Conservation (phyloP, 2,888 invertebrate genomes). For the Cerceris rybyensis region DNA sequence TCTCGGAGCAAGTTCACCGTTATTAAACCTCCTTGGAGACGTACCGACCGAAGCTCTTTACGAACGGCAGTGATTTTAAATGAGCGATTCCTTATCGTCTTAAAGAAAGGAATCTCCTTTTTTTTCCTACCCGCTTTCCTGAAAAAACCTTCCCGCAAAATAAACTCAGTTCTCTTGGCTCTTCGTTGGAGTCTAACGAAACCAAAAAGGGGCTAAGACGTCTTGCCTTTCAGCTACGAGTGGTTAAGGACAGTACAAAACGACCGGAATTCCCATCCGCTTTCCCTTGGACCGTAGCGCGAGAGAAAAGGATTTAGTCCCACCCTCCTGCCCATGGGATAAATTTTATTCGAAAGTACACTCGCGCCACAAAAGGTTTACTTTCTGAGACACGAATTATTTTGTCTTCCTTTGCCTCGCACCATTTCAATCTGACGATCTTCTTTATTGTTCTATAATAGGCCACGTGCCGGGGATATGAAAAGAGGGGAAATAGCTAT, state of each 20-base stretch:
- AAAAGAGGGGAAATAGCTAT: too few species aligned
- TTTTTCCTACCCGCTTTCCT: not conserved
- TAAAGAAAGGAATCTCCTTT: not conserved
- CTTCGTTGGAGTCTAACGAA: conserved; percentile 22
- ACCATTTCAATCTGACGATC: not conserved
- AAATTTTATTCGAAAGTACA: conserved; percentile 30
- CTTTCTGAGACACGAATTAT: conserved; percentile 14
- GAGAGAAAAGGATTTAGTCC: conserved; percentile 2
- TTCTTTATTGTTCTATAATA: not conserved
- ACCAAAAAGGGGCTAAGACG: not conserved
- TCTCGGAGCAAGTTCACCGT: too few species aligned
- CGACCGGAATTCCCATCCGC: conserved; percentile 3
- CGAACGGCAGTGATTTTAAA: conserved; percentile 28
- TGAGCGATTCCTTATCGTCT: conserved; percentile 16
- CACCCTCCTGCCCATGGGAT: conserved; percentile 17
- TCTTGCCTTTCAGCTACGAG: not conserved
- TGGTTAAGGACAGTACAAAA: conserved; percentile 14
- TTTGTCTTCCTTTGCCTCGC: conserved; percentile 4
- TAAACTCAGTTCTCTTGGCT: conserved; percentile 7
- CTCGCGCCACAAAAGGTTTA: conserved; percentile 24
- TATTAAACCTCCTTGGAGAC: not conserved
- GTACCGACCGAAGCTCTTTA: conserved; percentile 3
- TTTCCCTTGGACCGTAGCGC: not conserved
- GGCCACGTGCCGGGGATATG: too few species aligned
- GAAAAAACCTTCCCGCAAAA: conserved; percentile 4